Base-by-base conservation (phyloP, 2,113 vertebrate species). In the Mixornis gularis region DNA sequence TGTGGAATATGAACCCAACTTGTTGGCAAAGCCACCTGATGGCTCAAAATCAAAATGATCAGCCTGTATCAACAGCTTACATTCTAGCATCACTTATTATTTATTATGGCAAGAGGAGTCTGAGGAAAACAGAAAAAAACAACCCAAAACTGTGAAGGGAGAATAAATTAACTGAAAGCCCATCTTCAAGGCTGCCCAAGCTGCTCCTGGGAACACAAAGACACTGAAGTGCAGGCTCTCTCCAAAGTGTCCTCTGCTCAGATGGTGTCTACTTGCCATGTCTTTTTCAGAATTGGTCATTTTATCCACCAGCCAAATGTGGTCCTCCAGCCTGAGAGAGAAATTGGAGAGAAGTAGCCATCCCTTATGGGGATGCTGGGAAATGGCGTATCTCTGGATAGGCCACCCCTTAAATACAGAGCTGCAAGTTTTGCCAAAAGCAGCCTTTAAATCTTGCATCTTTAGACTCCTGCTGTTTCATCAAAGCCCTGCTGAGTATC, bases 261-360 rank as follows among this genome's bases (percentile, higher is more conserved):
- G n/a, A 48, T 2, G 1, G 3, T 30, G 27, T 74, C 20, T 24
- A 49, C 69, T 76, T 68, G 20, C 22, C 29, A 16, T 0, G 0
- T 43, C n/a, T 65, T 38, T 73, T 82, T 30, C 40, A 63, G 32
- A 59, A 29, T 8, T 46, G 17, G 27, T 71, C 6, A 13, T 36
- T 86, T 85, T 55, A 43, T 43, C 16, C 7, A 49, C 18, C 27
- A 64, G 30, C 29, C 58, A 77, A 76, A 63, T 6, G 27, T 24
- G 12, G 19, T 85, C 18, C 59, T 56, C n/a, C 13, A 41, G n/a
- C 27, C 34, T 11, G 12, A 34, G 49, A 64, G 34, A 59, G 29
- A 51, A n/a, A n/a, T n/a, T n/a, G n/a, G n/a, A n/a, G n/a, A n/a
- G n/a, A n/a, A n/a, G n/a, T n/a, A n/a, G n/a, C n/a, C n/a, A n/a